A percentile compares a stretch with the other conserved stretches of the same genome.
Evolutionary conservation across 2,113 vertebrate species (phyloP).

Genomic region (Caracal caracal): DNA sequence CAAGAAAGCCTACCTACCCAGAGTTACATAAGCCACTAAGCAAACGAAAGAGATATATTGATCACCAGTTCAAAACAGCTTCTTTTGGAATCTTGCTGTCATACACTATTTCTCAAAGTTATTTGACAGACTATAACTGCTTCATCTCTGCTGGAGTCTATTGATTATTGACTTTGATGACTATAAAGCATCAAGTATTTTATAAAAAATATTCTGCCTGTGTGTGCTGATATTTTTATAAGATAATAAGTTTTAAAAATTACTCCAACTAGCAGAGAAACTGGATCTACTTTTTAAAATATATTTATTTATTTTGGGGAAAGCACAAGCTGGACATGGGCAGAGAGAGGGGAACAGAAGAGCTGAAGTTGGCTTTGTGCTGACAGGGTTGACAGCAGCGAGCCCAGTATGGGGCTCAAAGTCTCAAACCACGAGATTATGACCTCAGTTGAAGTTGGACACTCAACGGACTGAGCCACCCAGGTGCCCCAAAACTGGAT

Average conservation of each 20-base stretch:
- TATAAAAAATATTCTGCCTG: constrained; percentile 38
- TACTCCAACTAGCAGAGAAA: neutral
- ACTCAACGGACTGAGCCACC: too few relatives aligned
- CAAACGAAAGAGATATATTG: constrained; percentile 23
- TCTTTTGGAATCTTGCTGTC: constrained; percentile 26
- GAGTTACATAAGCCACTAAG: neutral
- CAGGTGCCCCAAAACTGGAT: neutral
- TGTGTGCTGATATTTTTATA: neutral
- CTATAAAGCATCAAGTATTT: constrained; percentile 28
- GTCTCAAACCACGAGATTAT: too few relatives aligned
- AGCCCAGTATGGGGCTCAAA: too few relatives aligned
- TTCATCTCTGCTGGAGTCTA: constrained; percentile 36
- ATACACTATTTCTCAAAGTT: constrained; percentile 26
- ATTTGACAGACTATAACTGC: constrained; percentile 22
- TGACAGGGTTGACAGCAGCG: too few relatives aligned
- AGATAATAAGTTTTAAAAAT: constrained; percentile 10
- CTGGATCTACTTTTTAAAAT: neutral
- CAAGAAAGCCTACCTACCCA: neutral
- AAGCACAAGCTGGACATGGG: too few relatives aligned
- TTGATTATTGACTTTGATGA: constrained; percentile 42
- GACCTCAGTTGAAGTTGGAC: too few relatives aligned
- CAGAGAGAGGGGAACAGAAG: too few relatives aligned
- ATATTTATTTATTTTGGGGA: too few relatives aligned
- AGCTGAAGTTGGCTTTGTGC: too few relatives aligned
- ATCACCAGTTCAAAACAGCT: constrained; percentile 37